These are phyloP conservation scores for Terebella lapidaria DNA, from an alignment of 2,888 invertebrate species.

Conservation along the genomic window DNA sequence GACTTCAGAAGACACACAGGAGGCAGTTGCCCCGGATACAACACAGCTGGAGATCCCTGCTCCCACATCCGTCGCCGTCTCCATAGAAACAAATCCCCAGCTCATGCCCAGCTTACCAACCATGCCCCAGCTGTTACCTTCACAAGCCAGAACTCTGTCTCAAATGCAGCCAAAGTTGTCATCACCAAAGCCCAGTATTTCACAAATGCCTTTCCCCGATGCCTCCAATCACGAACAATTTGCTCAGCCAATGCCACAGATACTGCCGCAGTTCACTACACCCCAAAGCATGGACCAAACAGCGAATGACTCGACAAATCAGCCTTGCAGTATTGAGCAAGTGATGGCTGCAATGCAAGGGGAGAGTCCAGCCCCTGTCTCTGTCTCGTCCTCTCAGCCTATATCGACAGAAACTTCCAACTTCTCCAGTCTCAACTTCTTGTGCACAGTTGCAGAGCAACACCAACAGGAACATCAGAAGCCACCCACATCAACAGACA, in stretches of 20 bases:
- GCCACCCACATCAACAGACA: background rate
- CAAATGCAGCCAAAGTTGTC: no score
- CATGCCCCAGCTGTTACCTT: background rate
- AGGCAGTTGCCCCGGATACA: background rate
- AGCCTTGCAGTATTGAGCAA: background rate
- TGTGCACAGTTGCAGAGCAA: background rate
- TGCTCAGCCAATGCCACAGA: background rate
- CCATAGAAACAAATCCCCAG: no score
- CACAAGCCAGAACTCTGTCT: no score
- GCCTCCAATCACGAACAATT: background rate
- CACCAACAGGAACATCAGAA: constrained; percentile 1
- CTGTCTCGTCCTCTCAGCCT: background rate
- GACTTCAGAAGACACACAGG: background rate
- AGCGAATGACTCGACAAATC: background rate
- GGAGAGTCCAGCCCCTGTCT: background rate
- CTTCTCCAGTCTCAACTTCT: background rate
- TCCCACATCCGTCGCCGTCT: background rate
- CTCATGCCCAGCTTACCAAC: background rate
- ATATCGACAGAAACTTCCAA: background rate
- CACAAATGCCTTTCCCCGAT: background rate
- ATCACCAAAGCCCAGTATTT: background rate
- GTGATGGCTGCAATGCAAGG: background rate
- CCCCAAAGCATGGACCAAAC: background rate
- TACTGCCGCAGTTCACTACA: background rate
- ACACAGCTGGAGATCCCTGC: background rate